These are phyloP conservation scores for Cacoxenus indagator DNA, from an alignment of 2,888 invertebrate genomes.

Conservation along the genomic window DNA sequence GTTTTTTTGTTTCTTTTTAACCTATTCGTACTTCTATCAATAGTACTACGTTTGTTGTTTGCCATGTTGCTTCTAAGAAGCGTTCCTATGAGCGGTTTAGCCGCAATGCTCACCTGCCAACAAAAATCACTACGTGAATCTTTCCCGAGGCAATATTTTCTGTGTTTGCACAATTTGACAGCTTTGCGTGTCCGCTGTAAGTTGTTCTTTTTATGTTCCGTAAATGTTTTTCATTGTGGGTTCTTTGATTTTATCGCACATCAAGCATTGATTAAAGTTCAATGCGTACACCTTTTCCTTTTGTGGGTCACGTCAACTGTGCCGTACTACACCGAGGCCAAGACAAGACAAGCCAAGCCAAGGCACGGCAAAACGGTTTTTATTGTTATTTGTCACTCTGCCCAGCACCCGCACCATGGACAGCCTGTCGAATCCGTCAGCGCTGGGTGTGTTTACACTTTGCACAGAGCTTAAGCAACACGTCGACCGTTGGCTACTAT, in stretches of 20 bases:
- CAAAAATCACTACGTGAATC: background rate
- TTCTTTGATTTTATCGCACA: slow-evolving; percentile 51
- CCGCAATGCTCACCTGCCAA: too few relatives aligned
- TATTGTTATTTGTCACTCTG: too few relatives aligned
- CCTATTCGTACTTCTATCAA: too few relatives aligned
- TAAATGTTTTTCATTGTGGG: slow-evolving; percentile 28
- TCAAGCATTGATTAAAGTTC: slow-evolving; percentile 53
- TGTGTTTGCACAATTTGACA: slow-evolving; percentile 12
- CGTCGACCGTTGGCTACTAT: background rate
- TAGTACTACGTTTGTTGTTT: too few relatives aligned
- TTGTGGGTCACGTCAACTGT: slow-evolving; percentile 27
- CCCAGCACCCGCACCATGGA: too few relatives aligned
- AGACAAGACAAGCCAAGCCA: too few relatives aligned
- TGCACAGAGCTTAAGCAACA: slow-evolving; percentile 21
- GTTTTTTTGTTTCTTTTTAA: too few relatives aligned
- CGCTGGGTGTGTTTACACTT: slow-evolving; percentile 35
- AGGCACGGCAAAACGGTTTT: too few relatives aligned
- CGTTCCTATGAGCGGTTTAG: too few relatives aligned
- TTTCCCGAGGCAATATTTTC: background rate
- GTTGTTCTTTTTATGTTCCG: slow-evolving; percentile 30
- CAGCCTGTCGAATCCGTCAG: background rate
- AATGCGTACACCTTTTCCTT: slow-evolving; percentile 30
- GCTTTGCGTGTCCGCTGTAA: slow-evolving; percentile 31
- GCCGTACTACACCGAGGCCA: background rate
- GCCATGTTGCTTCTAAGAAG: too few relatives aligned